phyloP scores from a whole-genome alignment of 2,888 invertebrate species.

The Catocala fraxini region DNA sequence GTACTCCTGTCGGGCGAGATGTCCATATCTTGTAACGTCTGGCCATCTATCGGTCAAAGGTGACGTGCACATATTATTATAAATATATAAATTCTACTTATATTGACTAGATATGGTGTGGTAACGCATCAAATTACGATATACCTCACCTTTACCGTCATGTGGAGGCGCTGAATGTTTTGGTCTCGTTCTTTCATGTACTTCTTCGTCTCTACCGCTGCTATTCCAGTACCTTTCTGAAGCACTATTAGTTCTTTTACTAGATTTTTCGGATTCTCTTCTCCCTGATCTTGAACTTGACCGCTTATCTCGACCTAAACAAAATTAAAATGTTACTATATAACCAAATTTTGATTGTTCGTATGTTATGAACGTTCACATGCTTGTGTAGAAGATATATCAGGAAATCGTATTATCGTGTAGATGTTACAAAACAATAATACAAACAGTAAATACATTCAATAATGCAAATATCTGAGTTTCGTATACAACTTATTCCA shows the following conservation, averaged over 20 bases:
- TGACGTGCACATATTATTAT: background rate
- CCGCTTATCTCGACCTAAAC: constrained; percentile 77
- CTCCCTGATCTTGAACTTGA: constrained; percentile 78
- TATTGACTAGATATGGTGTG: background rate
- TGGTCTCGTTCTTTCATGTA: constrained; percentile 72
- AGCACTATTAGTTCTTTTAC: constrained; percentile 75
- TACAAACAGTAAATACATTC: no score
- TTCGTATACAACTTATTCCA: no score
- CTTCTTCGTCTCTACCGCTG: constrained; percentile 71
- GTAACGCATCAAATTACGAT: constrained; percentile 7
- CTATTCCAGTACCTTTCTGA: constrained; percentile 80
- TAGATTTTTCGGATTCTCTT: constrained; percentile 75
- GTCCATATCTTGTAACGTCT: constrained; percentile 95
- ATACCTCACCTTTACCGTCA: constrained; percentile 71
- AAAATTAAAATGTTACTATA: constrained; percentile 1
- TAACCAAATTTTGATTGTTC: no score
- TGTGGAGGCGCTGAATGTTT: constrained; percentile 70
- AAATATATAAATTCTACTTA: background rate
- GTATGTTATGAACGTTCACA: no score
- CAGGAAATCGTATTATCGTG: no score
- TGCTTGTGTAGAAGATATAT: no score
- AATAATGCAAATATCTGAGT: no score
- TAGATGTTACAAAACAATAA: no score
- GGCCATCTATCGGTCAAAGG: constrained; percentile 70
- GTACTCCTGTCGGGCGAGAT: constrained; percentile 97